Evolutionary conservation across 2,797 vertebrate species (phyloP), one percentile per base, ranked within the genome.

Genomic region (Chanos chanos): DNA sequence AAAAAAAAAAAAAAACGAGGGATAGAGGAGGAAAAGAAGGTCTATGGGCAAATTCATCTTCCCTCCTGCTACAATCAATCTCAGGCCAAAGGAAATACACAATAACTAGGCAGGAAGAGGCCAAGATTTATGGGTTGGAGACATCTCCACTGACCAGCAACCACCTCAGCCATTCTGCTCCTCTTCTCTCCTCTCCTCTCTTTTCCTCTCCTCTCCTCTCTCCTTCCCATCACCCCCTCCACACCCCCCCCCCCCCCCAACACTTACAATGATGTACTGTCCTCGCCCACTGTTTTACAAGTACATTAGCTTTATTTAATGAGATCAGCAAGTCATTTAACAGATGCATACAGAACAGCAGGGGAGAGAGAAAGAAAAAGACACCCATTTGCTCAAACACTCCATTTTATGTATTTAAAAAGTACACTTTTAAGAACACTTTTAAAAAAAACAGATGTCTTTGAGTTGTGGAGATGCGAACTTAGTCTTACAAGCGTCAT

Each of bases 271-370:
- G 93, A 97, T 96, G 91, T 94, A 95, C 93, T 85, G 89, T 92
- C 89, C 90, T 88, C 93, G 91, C 92, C 91, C 91, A 96, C 93
- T 94, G 94, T 93, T 98, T 96, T 95, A 96, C 93, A 95, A 94
- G 93, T 94, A 91, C 93, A 94, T 97, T 95, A 94, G 91, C 91
- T 92, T 92, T 92, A 92, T 94, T 97, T 97, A 97, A 98, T 95
- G 92, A 96, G 92, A 93, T 93, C 87, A 88, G 89, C 71, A 89
- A 93, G 92, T 92, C 92, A 91, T 93, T 90, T 92, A 94, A 93
- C 89, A 92, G 93, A 93, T 93, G 90, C 92, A 92, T 87, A 89
- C 91, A 92, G 92, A 92, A 90, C 78, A 76, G 79, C 68, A 79
- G 81, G 78, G 80, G 64, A 71, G 68, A 72, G 78, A 76, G 79